Conservation (phyloP, 2,113 vertebrate genomes). For the Nannobrachium achirus region DNA sequence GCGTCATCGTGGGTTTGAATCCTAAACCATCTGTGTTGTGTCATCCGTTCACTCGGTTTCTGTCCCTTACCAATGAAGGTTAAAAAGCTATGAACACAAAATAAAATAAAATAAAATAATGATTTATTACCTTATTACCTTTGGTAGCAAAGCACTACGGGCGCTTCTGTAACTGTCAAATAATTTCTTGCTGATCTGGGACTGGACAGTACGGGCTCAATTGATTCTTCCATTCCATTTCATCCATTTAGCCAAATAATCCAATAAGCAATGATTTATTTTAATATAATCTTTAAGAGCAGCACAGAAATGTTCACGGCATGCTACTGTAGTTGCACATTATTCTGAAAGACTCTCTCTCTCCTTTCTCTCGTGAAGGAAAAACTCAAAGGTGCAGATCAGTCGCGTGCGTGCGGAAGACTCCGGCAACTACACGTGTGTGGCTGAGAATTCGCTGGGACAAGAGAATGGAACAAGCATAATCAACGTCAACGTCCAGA, state of each 20-base stretch:
- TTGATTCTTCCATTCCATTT: too few species aligned
- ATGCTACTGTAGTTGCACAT: slow-evolving; percentile 10
- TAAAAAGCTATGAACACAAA: too few species aligned
- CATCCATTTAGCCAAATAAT: too few species aligned
- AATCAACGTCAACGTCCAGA: slow-evolving; percentile 91
- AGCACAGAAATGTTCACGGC: not conserved
- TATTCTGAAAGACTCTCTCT: slow-evolving; percentile 13
- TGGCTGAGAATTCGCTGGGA: slow-evolving; percentile 93
- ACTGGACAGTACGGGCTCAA: not conserved
- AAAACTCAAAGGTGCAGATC: slow-evolving; percentile 97
- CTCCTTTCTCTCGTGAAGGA: slow-evolving; percentile 76
- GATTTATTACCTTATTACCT: too few species aligned
- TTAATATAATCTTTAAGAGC: slow-evolving; percentile 14
- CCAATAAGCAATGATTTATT: slow-evolving; percentile 5
- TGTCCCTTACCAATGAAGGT: too few species aligned
- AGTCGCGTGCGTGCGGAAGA: slow-evolving; percentile 92
- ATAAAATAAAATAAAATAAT: too few species aligned
- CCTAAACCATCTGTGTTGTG: too few species aligned
- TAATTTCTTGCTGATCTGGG: slow-evolving; percentile 1
- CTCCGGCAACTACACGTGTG: slow-evolving; percentile 94
- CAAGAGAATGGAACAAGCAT: slow-evolving; percentile 89
- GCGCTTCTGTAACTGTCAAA: slow-evolving; percentile 1
- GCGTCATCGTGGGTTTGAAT: too few species aligned
- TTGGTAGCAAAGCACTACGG: not conserved
- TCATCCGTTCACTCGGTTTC: too few species aligned